These are phyloP conservation scores for Ceratoteleas bidentatus DNA, from an alignment of 1,140 invertebrate genomes.

Conservation along the genomic window DNA sequence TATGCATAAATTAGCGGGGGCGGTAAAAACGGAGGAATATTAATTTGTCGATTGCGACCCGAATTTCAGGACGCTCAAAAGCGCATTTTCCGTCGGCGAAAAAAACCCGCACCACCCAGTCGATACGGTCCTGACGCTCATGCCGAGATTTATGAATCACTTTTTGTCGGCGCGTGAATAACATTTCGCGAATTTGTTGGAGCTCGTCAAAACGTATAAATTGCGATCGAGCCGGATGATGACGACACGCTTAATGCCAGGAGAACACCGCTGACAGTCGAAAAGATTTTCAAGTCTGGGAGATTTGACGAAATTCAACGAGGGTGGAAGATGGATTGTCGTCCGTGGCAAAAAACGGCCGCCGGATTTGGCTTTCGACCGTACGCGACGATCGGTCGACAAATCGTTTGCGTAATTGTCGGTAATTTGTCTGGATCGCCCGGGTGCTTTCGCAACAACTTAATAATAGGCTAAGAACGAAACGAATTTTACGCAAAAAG, in stretches of 20 bases:
- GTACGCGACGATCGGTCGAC: not conserved
- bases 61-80: constrained; percentile 36
- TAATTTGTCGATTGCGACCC: constrained; percentile 47
- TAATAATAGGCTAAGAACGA: too few relatives aligned
- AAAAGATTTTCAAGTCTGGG: constrained; percentile 39
- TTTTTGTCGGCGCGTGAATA: constrained; percentile 31
- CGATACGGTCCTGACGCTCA: constrained; percentile 24
- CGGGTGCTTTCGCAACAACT: too few relatives aligned
- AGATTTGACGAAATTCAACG: constrained; percentile 33
- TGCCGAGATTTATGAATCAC: constrained; percentile 52
- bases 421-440: not conserved
- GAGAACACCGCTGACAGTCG: constrained; percentile 20
- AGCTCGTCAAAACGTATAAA: constrained; percentile 31
- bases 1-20: not conserved
- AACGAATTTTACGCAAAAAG: too few relatives aligned
- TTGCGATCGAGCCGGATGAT: constrained; percentile 11
- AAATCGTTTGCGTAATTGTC: constrained; percentile 6
- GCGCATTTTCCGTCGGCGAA: constrained; percentile 7
- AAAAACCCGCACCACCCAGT: constrained; percentile 8
- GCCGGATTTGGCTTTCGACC: constrained; percentile 6
- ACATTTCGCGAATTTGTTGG: constrained; percentile 25
- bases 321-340: constrained; percentile 20
- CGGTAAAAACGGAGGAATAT: constrained; percentile 43
- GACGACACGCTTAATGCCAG: constrained; percentile 3
- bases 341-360: constrained; percentile 1